Percentiles rank a stretch among this genome's conserved stretches.
phyloP scores from a whole-genome alignment of 2,888 invertebrate species.

The Flabesymbios commensalis region DNA sequence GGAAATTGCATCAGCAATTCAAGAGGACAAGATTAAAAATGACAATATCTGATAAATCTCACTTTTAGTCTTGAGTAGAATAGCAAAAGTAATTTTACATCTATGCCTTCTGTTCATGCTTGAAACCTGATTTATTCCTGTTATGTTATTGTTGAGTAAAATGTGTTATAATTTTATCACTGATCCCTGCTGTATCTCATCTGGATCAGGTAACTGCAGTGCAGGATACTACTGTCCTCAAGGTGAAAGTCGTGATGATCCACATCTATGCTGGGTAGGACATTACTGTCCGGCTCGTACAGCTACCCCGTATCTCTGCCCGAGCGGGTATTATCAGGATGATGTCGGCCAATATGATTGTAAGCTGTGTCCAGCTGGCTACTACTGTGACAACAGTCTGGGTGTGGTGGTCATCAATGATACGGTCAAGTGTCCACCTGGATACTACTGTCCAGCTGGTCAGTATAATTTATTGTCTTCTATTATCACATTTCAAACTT shows the following conservation, averaged over 20 bases:
- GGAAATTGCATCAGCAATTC: too few relatives aligned
- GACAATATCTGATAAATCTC: too few relatives aligned
- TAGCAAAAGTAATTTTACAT: too few relatives aligned
- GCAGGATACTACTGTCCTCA: constrained; percentile 55
- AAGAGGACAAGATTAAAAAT: too few relatives aligned
- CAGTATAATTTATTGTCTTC: not conserved
- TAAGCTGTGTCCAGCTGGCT: constrained; percentile 50
- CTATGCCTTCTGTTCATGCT: too few relatives aligned
- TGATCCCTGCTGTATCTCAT: too few relatives aligned
- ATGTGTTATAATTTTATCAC: too few relatives aligned
- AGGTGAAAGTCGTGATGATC: constrained; percentile 44
- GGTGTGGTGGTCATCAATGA: constrained; percentile 49
- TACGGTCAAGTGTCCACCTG: constrained; percentile 50
- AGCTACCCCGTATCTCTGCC: constrained; percentile 48
- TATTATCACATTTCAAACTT: not conserved
- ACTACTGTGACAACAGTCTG: constrained; percentile 55
- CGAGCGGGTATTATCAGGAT: constrained; percentile 54
- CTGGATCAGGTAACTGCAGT: constrained; percentile 51
- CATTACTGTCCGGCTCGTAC: constrained; percentile 51
- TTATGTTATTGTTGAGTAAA: too few relatives aligned
- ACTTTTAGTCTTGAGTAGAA: too few relatives aligned
- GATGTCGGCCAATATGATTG: constrained; percentile 44
- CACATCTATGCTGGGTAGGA: constrained; percentile 47
- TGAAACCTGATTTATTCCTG: too few relatives aligned
- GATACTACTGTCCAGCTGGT: constrained; percentile 56